Evolutionary conservation across 2,113 vertebrate genomes (phyloP), one percentile per base, ranked within the genome.

Genomic region (Oxyura jamaicensis): DNA sequence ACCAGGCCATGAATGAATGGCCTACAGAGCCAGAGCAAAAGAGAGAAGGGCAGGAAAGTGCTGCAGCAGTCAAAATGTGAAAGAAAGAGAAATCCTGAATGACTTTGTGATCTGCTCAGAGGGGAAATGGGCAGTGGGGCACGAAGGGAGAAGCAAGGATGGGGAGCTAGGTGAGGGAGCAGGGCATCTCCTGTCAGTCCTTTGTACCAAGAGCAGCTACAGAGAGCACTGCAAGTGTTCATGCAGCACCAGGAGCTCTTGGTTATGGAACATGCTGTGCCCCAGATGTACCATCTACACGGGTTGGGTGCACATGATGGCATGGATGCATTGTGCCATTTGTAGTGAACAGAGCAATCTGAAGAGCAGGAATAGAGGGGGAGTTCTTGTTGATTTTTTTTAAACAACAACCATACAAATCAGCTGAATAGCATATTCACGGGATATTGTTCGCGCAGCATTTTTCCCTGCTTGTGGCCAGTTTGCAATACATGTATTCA

Each of bases 351-450:
- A 59, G 50, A 93, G 80, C 58, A 83, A 50, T 63, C 73, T 91
- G 95, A 95, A 88, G 73, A 73, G 52, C 36, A 15, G 75, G 60
- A 92, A 93, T 36, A 88, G 72, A 91, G 48, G 69, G 69, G 73
- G 89, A 84, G 86, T 2, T 79, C 68, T 89, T 95, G 91, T 82
- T 95, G 56, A 25, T 66, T 81, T 81, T 52, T 85, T 92, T 82
- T 8, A 46, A 88, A 88, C 72, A 88, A 86, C 85, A 52, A 52
- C 44, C n/a, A 31, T 78, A 73, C 48, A 76, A 44, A 95, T 91
- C 44, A 73, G 41, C 19, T 97, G 86, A 93, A 88, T 82, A 88
- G 66, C 58, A 20, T 50, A 86, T 92, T 94, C 73, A 50, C 83
- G 78, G 66, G 44, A 60, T 92, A 62, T 56, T 88, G 53, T 94